These are phyloP conservation scores for Pterois miles DNA, from an alignment of 2,797 vertebrate species.

Conservation along the genomic window DNA sequence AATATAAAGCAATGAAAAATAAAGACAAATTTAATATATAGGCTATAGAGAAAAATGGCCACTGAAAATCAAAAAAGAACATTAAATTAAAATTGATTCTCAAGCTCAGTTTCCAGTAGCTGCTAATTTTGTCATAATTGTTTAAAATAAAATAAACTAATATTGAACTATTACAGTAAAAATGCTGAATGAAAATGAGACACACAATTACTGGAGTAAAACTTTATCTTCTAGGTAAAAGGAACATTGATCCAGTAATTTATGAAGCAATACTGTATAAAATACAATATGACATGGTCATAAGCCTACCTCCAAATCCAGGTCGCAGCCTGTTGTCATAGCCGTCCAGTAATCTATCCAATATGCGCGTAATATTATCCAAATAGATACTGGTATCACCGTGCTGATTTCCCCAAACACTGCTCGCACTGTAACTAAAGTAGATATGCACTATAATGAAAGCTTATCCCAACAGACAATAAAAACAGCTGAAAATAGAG, in stretches of 20 bases:
- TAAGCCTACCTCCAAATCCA: slow-evolving; percentile 91
- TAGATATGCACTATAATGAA: slow-evolving; percentile 23
- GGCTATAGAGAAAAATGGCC: not conserved
- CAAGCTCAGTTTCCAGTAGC: not conserved
- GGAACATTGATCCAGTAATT: not conserved
- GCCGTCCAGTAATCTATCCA: slow-evolving; percentile 94
- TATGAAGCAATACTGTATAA: not conserved
- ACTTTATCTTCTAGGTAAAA: slow-evolving; percentile 39
- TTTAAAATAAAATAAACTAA: not conserved
- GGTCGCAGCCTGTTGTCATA: slow-evolving; percentile 96
- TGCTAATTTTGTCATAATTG: not conserved
- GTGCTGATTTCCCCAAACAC: slow-evolving; percentile 78
- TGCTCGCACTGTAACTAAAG: slow-evolving; percentile 81
- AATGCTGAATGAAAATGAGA: not conserved
- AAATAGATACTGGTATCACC: slow-evolving; percentile 85
- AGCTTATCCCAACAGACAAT: not conserved
- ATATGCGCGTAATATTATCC: slow-evolving; percentile 93
- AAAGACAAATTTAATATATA: not conserved
- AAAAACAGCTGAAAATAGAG: slow-evolving; percentile 25
- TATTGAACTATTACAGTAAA: slow-evolving; percentile 2
- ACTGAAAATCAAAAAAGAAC: not conserved
- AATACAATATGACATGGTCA: slow-evolving; percentile 5
- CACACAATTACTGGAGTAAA: slow-evolving; percentile 36
- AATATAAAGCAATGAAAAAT: not conserved
- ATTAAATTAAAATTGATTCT: not conserved